Evolutionary conservation across 2,797 vertebrate genomes (phyloP), one percentile per base, ranked within the genome.

Genomic region (Ataeniobius toweri): DNA sequence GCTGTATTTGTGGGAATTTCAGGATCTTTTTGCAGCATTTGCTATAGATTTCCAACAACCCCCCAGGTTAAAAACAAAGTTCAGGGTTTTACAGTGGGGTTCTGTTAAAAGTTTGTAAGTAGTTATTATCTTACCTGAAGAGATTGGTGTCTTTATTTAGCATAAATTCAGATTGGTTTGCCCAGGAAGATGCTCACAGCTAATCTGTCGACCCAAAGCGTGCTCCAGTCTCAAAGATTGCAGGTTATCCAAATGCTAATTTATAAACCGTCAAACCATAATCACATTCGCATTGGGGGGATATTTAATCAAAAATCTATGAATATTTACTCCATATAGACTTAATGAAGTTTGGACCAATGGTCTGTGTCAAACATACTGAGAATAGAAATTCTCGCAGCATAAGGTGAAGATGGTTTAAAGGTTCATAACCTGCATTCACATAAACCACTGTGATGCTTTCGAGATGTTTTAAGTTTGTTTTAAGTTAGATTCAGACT

Each of bases 11-110:
- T n/a, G 65, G 65, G 41, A 68, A n/a, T 41, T 5, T n/a, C 77
- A 5, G 12, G 13, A 26, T 41, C 46, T 77, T 78, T 55, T 50
- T 75, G 41, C 71, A 39, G 36, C 5, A 0, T 56, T 55, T 50
- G 65, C 22, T 36, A 75, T 67, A 77, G 46, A 53, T 73, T 67
- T 71, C 65, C 55, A 75, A 71, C 41, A 53, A 48, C 18, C 69
- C 46, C 48, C 36, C 68, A 0, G 36, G 24, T 44, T n/a, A 10
- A 65, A 44, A 68, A 22, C 10, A 24, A 6, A 48, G 26, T 28
- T 59, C n/a, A 28, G n/a, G 10, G 28, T 59, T 26, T 69, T 26
- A 2, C 48, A 48, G 44, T 3, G 5, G 26, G n/a, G 13, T 69
- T 46, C 13, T 46, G 41, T 59, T 26, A 28, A 59, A 51, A 4